Conservation (phyloP, 1,140 invertebrate genomes). For the silkworm (Bombyx mori) region DNA sequence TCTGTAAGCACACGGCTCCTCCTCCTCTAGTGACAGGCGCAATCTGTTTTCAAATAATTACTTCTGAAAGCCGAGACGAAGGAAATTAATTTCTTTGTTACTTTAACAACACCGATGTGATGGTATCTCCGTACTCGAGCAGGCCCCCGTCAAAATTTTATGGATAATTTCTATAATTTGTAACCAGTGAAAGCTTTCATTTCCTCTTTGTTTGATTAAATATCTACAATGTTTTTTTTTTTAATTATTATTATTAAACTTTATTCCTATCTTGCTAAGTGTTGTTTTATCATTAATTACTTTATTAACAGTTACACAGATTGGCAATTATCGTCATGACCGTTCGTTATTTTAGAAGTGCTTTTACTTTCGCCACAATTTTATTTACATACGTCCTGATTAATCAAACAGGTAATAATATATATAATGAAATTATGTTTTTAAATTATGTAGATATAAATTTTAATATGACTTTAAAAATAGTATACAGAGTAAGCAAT, state of each 20-base stretch:
- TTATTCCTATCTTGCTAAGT: neutral
- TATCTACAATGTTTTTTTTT: neutral
- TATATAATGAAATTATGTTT: too few relatives aligned
- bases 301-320: too few relatives aligned
- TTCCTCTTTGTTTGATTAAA: constrained; percentile 3
- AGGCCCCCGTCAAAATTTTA: constrained; percentile 1
- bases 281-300: too few relatives aligned
- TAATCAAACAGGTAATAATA: too few relatives aligned
- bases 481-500: too few relatives aligned
- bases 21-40: constrained; percentile 44
- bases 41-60: constrained; percentile 64
- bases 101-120: constrained; percentile 34
- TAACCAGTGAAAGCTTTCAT: constrained; percentile 5
- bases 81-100: constrained; percentile 56
- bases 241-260: neutral
- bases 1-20: constrained; percentile 20
- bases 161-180: constrained; percentile 8
- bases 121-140: constrained; percentile 10
- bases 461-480: too few relatives aligned
- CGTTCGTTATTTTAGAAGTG: too few relatives aligned
- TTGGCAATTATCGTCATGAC: too few relatives aligned
- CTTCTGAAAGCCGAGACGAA: constrained; percentile 53
- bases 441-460: too few relatives aligned
- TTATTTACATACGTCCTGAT: too few relatives aligned
- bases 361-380: too few relatives aligned